Percentiles rank a stretch among this genome's conserved stretches.
Evolutionary conservation across 2,113 vertebrate species (phyloP).

Genomic region (Patagioenas fasciata): DNA sequence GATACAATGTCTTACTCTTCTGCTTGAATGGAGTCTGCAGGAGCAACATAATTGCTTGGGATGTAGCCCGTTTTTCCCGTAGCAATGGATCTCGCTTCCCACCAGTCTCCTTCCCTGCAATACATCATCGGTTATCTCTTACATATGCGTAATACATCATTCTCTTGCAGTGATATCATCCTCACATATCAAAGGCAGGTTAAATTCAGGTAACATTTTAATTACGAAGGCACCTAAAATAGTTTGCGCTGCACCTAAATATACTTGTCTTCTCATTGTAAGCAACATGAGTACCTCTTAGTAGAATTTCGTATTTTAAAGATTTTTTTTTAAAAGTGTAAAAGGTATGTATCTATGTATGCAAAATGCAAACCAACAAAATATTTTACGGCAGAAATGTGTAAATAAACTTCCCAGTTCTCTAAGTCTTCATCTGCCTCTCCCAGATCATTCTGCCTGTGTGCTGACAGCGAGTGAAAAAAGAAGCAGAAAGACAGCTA

Average conservation of each 20-base stretch:
- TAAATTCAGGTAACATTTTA: not conserved
- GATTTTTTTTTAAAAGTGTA: not conserved
- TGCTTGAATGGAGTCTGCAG: conserved; percentile 98
- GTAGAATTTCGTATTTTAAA: not conserved
- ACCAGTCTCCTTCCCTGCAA: conserved; percentile 98
- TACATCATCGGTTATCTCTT: conserved; percentile 47
- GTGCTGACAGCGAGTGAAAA: not conserved
- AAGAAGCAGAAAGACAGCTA: not conserved
- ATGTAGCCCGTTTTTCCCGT: conserved; percentile 98
- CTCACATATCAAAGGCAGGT: not conserved
- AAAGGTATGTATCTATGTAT: not conserved
- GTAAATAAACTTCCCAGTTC: not conserved
- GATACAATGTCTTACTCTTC: conserved; percentile 89
- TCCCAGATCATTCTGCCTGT: not conserved
- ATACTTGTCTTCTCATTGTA: not conserved
- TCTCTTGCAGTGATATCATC: not conserved
- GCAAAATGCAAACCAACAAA: not conserved
- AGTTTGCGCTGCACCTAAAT: not conserved
- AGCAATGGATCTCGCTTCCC: conserved; percentile 98
- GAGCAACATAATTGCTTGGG: conserved; percentile 98
- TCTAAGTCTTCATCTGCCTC: not conserved
- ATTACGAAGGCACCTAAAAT: not conserved
- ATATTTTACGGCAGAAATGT: not conserved
- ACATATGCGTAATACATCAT: not conserved
- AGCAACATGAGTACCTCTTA: not conserved